These are phyloP conservation scores for Mormyrus iriodes DNA, from an alignment of 2,113 vertebrate genomes.

Conservation along the genomic window DNA sequence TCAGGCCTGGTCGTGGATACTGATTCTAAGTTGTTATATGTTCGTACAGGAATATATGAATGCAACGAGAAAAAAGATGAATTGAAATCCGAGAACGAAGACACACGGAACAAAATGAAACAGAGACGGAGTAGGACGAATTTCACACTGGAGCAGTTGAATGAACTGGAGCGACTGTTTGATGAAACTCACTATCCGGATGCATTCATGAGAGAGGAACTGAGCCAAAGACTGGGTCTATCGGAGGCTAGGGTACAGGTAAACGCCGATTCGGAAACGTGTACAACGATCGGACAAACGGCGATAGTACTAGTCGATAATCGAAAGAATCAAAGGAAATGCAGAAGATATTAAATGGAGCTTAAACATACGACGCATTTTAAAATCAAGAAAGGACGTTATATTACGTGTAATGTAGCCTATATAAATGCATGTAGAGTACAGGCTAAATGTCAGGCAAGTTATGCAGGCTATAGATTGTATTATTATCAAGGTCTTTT, in stretches of 20 bases:
- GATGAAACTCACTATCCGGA: slow-evolving; percentile 97
- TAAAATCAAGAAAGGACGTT: background rate
- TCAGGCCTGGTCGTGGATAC: background rate
- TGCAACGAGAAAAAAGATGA: slow-evolving; percentile 91
- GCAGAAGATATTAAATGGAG: background rate
- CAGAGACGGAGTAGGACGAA: slow-evolving; percentile 92
- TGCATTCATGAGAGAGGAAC: slow-evolving; percentile 94
- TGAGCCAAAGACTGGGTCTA: slow-evolving; percentile 90
- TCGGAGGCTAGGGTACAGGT: slow-evolving; percentile 97
- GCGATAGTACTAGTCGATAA: background rate
- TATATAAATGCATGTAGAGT: background rate
- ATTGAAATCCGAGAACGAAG: slow-evolving; percentile 91
- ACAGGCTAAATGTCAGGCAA: background rate
- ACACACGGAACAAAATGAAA: slow-evolving; percentile 87
- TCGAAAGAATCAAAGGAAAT: background rate
- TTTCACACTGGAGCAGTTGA: slow-evolving; percentile 93
- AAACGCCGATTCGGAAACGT: background rate
- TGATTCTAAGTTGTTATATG: slow-evolving; percentile 11
- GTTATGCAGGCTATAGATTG: background rate
- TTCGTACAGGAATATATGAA: slow-evolving; percentile 75
- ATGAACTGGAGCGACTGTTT: slow-evolving; percentile 90
- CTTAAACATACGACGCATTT: background rate
- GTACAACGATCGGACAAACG: background rate
- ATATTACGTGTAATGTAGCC: background rate
- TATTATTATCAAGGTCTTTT: background rate